These are phyloP conservation scores for Eupithecia subfuscata DNA, from an alignment of 2,888 invertebrate species.

Conservation along the genomic window DNA sequence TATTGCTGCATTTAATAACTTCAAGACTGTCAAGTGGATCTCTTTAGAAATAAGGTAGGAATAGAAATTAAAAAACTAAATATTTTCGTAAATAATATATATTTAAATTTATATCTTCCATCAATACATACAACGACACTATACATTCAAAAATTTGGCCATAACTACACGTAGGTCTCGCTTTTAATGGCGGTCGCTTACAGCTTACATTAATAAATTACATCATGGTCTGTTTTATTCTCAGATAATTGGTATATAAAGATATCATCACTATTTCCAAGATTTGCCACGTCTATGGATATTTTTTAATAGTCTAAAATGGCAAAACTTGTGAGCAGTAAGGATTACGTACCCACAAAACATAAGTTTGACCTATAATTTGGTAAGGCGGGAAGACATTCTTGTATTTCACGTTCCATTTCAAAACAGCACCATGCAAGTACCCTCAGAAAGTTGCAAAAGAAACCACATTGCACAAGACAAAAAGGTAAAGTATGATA, in stretches of 20 bases:
- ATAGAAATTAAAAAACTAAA: constrained; percentile 55
- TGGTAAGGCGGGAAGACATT: constrained; percentile 74
- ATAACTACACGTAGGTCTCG: constrained; percentile 72
- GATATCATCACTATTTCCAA: constrained; percentile 5
- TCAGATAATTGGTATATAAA: constrained; percentile 22
- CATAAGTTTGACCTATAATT: constrained; percentile 59
- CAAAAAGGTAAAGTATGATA: constrained; percentile 69
- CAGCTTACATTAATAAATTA: constrained; percentile 43
- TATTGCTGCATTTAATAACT: not conserved
- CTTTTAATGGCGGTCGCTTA: constrained; percentile 69
- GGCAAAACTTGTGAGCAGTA: constrained; percentile 23
- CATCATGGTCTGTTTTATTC: constrained; percentile 34
- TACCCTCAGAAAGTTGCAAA: constrained; percentile 57
- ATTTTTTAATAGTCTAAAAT: constrained; percentile 20
- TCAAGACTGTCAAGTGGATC: not conserved
- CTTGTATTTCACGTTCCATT: constrained; percentile 56
- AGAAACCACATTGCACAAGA: constrained; percentile 60
- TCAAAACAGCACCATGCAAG: constrained; percentile 63
- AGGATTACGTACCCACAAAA: constrained; percentile 41
- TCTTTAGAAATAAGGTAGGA: not conserved
- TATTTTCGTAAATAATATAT: constrained; percentile 83
- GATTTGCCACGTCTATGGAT: constrained; percentile 20
- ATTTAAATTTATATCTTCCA: constrained; percentile 85
- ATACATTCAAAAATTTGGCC: constrained; percentile 77
- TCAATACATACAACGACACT: constrained; percentile 84